phyloP scores from a whole-genome alignment of 2,888 invertebrate genomes.

The Euphydryas editha region DNA sequence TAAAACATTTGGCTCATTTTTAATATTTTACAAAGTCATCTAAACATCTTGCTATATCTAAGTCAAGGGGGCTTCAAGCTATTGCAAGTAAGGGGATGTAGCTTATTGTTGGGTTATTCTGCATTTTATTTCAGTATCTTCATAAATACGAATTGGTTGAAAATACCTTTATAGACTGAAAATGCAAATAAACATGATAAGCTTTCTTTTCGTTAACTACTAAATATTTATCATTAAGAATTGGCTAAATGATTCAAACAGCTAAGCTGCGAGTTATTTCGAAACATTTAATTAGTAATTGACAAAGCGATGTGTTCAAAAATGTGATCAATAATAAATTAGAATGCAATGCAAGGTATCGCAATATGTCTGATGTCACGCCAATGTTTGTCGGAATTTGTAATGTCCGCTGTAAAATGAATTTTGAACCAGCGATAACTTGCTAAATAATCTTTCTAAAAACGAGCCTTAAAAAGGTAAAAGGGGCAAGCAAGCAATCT shows the following conservation, averaged over 20 bases:
- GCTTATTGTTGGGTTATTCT: conserved; percentile 11
- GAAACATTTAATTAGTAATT: conserved; percentile 60
- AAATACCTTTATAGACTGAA: conserved; percentile 33
- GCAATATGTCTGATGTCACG: conserved; percentile 63
- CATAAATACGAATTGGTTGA: background rate
- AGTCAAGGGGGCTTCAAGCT: conserved; percentile 16
- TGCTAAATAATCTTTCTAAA: conserved; percentile 75
- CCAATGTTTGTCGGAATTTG: conserved; percentile 61
- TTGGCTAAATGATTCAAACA: conserved; percentile 50
- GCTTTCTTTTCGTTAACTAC: conserved; percentile 62
- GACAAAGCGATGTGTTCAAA: conserved; percentile 79
- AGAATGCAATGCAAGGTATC: conserved; percentile 80
- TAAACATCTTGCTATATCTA: conserved; percentile 29
- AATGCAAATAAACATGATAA: conserved; percentile 76
- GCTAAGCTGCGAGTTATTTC: conserved; percentile 66
- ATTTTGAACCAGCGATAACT: conserved; percentile 81
- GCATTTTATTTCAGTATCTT: conserved; percentile 15
- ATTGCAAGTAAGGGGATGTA: conserved; percentile 15
- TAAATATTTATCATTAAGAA: conserved; percentile 67
- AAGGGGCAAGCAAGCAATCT: conserved; percentile 88
- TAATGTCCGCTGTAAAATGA: conserved; percentile 53
- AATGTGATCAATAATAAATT: conserved; percentile 70
- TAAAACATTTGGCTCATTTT: conserved; percentile 27
- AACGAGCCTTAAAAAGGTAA: conserved; percentile 82
- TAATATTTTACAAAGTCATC: conserved; percentile 20